Evolutionary conservation across 2,888 invertebrate genomes (phyloP), one percentile per base, ranked within the genome.

Genomic region (Alitta virens): DNA sequence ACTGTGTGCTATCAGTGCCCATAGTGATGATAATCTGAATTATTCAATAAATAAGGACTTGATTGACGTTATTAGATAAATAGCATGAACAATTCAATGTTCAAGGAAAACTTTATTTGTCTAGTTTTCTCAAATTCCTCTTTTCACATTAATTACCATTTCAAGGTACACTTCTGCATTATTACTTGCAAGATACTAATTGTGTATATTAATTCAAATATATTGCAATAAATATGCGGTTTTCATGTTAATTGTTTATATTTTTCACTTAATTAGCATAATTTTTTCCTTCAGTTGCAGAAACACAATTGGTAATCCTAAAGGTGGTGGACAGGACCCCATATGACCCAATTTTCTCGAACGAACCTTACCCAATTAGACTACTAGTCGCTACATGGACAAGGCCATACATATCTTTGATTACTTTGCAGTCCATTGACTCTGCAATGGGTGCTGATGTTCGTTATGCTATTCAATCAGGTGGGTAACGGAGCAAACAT

Each of bases 241-340:
- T 23, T 23, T 27, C n/a, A 23, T 38, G 56, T 50, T n/a, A 40
- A 23, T 26, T 33, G 53, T 62, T 16, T 18, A 60, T 56, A 40
- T 42, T 5, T n/a, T n/a, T n/a, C n/a, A n/a, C n/a, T n/a, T n/a
- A n/a, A n/a, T n/a, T n/a, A n/a, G n/a, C n/a, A n/a, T n/a, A n/a
- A n/a, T n/a, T n/a, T n/a, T n/a, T 9, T 12, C 50, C 25, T 25
- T 12, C 26, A 58, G 25, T 18, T 21, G 18, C 7, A 7, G 18
- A 18, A 25, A 12, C 26, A 16, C 12, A 18, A 16, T 16, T 16
- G 5, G 46, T 46, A 5, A n/a, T 49, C 46, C 54, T 66, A 9
- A 58, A 52, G 49, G 62, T 69, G 52, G 50, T 42, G n/a, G 69
- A 67, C 51, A 58, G 42, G 23, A 24, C 23, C 7, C 52, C 46